Evolutionary conservation across 2,888 invertebrate species (phyloP).

Genomic region (Apodemia duryi): DNA sequence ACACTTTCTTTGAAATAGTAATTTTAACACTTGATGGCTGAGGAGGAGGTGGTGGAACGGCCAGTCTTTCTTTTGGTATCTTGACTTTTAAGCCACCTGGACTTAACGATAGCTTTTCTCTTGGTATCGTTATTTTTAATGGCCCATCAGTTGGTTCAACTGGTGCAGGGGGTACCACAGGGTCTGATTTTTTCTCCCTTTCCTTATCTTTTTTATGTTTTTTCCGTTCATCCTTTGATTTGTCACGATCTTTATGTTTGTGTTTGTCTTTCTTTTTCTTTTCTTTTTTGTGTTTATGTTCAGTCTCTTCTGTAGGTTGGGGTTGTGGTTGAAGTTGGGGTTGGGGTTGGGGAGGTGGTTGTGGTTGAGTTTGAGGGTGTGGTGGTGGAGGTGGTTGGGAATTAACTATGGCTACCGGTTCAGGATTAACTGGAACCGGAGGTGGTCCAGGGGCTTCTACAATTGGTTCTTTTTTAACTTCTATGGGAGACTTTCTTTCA

Average conservation of each 20-base stretch:
- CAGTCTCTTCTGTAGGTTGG: slow-evolving; percentile 42
- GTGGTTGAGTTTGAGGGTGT: slow-evolving; percentile 27
- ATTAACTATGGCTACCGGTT: slow-evolving; percentile 26
- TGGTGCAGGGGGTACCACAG: slow-evolving; percentile 27
- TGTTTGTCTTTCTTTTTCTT: slow-evolving; percentile 90
- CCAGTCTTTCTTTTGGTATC: slow-evolving; percentile 87
- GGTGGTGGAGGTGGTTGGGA: slow-evolving; percentile 23
- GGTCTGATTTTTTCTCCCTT: slow-evolving; percentile 54
- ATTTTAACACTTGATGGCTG: slow-evolving; percentile 82
- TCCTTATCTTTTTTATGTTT: slow-evolving; percentile 85
- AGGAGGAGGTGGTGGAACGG: slow-evolving; percentile 71
- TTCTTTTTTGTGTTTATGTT: slow-evolving; percentile 76
- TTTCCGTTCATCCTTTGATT: slow-evolving; percentile 84
- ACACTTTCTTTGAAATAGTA: slow-evolving; percentile 88
- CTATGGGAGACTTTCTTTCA: slow-evolving; percentile 56
- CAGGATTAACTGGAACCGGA: slow-evolving; percentile 31
- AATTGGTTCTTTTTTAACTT: slow-evolving; percentile 48
- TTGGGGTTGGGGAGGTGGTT: slow-evolving; percentile 28
- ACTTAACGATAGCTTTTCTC: slow-evolving; percentile 60
- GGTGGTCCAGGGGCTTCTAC: slow-evolving; percentile 41
- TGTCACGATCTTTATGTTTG: slow-evolving; percentile 88
- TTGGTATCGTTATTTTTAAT: slow-evolving; percentile 64
- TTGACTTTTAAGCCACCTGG: slow-evolving; percentile 85
- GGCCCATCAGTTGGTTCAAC: slow-evolving; percentile 45
- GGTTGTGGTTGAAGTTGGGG: slow-evolving; percentile 34